These are phyloP conservation scores for Pelosia muscerda DNA, from an alignment of 2,888 invertebrate genomes.

Conservation along the genomic window DNA sequence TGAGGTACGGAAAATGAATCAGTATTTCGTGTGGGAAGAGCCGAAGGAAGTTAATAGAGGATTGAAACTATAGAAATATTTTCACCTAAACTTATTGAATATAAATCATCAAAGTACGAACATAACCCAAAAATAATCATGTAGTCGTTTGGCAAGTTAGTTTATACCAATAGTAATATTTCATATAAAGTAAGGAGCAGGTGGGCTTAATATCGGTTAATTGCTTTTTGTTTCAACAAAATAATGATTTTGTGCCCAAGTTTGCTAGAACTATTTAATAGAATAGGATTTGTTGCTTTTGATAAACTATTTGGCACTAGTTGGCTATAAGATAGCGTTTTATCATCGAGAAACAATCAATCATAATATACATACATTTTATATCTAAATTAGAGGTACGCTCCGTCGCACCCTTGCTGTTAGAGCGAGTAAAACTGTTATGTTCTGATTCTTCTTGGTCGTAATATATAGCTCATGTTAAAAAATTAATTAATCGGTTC, in stretches of 20 bases:
- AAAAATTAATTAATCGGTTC: no score
- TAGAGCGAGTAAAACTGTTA: no score
- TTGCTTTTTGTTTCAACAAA: slow-evolving; percentile 61
- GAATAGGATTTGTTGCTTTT: slow-evolving; percentile 37
- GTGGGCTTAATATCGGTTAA: slow-evolving; percentile 62
- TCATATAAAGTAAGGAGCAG: slow-evolving; percentile 57
- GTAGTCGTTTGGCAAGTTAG: slow-evolving; percentile 44
- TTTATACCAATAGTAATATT: slow-evolving; percentile 52
- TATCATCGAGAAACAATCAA: no score
- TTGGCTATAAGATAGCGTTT: background rate
- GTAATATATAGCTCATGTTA: no score
- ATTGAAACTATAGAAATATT: no score
- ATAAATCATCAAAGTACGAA: slow-evolving; percentile 17
- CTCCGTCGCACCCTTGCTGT: no score
- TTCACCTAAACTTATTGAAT: background rate
- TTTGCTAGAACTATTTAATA: slow-evolving; percentile 55
- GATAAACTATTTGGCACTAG: slow-evolving; percentile 22
- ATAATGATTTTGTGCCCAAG: slow-evolving; percentile 59
- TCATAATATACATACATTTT: no score
- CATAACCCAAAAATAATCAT: slow-evolving; percentile 32
- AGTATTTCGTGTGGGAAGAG: background rate
- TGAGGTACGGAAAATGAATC: background rate
- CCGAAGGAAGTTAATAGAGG: no score
- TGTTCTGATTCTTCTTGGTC: no score
- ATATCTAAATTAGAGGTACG: no score